Base-by-base conservation (phyloP, 2,888 invertebrate genomes). In the Archips crataeganus region DNA sequence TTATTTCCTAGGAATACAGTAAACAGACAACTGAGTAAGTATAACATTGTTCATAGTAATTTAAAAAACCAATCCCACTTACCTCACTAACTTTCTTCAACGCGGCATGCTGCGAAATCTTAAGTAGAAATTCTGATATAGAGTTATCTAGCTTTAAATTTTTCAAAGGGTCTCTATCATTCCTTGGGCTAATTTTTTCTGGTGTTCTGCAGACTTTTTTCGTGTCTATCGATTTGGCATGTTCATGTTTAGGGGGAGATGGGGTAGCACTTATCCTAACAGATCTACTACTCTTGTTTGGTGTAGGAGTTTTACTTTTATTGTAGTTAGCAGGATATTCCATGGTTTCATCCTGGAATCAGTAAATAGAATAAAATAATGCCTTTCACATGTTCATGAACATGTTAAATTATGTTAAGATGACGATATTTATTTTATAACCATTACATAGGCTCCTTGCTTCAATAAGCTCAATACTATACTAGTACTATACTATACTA, bases 101-200 rank as follows among this genome's bases (percentile, higher is more conserved):
- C n/a, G 83, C 86, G 13, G 85, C 75, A 79, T 86, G 83, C 54
- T 83, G 81, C 5, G 84, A 76, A 2, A 90, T 75, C 63, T 82
- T 82, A 3, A 76, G 76, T 64, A 91, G 77, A 73, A 88, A 88
- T 15, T 79, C 83, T 23, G 86, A 80, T 59, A 89, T 77, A 13
- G 86, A 82, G 36, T 80, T 74, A 77, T 90, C 90, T 57, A 91
- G 74, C 76, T 84, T 87, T 34, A 91, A 79, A 76, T 83, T 85
- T 68, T 80, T 86, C 57, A 90, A 74, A 11, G 87, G 85, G 73
- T 91, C 90, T 74, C 78, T 85, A 70, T 85, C 86, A 74, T 79
- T 82, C 59, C 62, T 78, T 1, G 79, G 76, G 23, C 78, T 82
- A 2, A 1, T 47, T 72, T 87, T 86, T 34, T 85, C 84, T 45